phyloP scores from a whole-genome alignment of 2,797 vertebrate species.

The Nothura maculosa region DNA sequence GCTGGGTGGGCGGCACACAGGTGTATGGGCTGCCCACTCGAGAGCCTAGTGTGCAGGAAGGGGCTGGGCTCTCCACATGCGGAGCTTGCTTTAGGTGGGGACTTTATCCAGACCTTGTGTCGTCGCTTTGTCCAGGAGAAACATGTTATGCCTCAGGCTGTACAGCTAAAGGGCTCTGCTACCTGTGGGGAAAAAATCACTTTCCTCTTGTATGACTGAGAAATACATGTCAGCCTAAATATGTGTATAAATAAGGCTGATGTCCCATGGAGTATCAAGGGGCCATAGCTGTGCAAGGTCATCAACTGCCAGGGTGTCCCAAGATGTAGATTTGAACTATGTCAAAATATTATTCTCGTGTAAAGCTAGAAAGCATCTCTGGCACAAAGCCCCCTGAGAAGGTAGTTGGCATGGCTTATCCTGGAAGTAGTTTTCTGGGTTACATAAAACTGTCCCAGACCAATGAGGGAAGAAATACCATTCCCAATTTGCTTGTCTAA shows the following conservation, averaged over 20 bases:
- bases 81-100: neutral
- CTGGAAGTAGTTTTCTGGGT: neutral
- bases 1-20: neutral
- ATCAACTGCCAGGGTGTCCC: neutral
- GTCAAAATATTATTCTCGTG: neutral
- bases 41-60: rapidly evolving
- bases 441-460: neutral
- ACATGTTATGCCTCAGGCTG: neutral
- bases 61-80: neutral
- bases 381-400: neutral
- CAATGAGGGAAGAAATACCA: neutral
- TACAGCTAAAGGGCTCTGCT: neutral
- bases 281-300: slow-evolving; percentile 11
- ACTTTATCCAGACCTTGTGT: neutral
- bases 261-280: neutral
- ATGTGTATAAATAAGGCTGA: neutral
- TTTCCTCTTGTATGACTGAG: slow-evolving; percentile 15
- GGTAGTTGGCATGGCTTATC: neutral
- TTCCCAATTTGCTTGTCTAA: neutral
- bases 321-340: neutral
- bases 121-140: neutral
- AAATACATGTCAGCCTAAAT: slow-evolving; percentile 38
- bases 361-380: neutral
- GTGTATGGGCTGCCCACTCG: too few relatives aligned
- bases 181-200: neutral